A percentile compares a stretch with the other conserved stretches of the same genome.
These are phyloP conservation scores for Poicephalus gulielmi DNA, from an alignment of 2,113 vertebrate species.

Conservation along the genomic window DNA sequence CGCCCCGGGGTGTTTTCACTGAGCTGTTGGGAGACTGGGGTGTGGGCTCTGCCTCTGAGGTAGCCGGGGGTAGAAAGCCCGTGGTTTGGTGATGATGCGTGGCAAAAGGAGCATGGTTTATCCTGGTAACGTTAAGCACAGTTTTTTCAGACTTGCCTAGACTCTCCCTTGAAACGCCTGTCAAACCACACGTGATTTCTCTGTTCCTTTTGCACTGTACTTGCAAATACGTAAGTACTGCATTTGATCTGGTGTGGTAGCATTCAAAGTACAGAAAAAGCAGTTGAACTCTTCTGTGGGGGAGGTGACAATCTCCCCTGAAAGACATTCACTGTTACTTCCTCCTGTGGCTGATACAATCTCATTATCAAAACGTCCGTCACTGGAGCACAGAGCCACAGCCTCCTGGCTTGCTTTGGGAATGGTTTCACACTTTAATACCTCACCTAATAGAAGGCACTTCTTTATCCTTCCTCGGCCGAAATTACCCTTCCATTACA, in stretches of 20 bases:
- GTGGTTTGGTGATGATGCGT: accelerated
- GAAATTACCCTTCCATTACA: neutral
- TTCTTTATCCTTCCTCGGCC: neutral
- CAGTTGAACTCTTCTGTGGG: neutral
- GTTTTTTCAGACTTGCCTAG: neutral
- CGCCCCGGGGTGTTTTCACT: accelerated
- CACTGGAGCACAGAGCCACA: neutral
- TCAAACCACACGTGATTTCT: neutral
- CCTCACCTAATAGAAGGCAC: neutral
- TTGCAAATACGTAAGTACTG: neutral
- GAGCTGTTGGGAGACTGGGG: accelerated
- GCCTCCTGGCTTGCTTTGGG: neutral
- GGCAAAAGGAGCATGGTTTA: neutral
- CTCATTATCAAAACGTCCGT: accelerated
- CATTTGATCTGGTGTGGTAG: accelerated
- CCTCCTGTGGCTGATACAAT: accelerated
- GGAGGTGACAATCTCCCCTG: accelerated
- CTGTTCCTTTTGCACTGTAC: accelerated
- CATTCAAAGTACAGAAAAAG: neutral
- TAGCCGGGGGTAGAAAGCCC: too few relatives aligned
- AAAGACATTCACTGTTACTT: accelerated
- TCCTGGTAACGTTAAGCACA: accelerated
- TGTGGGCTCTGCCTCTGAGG: neutral
- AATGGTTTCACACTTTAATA: accelerated
- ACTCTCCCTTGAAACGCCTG: neutral